phyloP scores from a whole-genome alignment of 1,140 invertebrate genomes.

The Drosophila seguyi region DNA sequence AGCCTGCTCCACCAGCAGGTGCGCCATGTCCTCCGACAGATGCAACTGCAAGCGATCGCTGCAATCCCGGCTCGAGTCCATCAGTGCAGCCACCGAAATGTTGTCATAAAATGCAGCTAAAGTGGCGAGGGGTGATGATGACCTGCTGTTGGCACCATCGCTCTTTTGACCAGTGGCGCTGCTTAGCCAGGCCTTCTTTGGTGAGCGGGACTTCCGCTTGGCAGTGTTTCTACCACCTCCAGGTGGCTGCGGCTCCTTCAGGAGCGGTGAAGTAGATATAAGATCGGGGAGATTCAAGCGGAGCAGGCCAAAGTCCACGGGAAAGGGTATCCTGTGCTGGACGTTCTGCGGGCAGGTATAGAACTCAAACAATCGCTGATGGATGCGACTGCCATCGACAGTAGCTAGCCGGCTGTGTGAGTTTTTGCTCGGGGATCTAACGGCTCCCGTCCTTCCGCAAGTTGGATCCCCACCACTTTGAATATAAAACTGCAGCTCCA shows the following conservation, averaged over 20 bases:
- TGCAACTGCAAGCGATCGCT: constrained; percentile 63
- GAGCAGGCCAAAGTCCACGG: constrained; percentile 71
- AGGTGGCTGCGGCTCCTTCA: constrained; percentile 22
- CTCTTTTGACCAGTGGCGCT: constrained; percentile 40
- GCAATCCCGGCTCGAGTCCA: constrained; percentile 43
- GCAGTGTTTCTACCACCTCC: constrained; percentile 1
- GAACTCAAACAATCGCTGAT: constrained; percentile 75
- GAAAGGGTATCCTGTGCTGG: constrained; percentile 70
- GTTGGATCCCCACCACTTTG: constrained; percentile 84
- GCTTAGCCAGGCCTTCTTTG: constrained; percentile 75
- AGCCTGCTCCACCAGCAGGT: constrained; percentile 71
- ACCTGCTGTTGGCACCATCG: not conserved
- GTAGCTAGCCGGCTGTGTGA: constrained; percentile 30
- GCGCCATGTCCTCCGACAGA: constrained; percentile 68
- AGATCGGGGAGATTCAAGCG: constrained; percentile 69
- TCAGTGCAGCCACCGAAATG: constrained; percentile 67
- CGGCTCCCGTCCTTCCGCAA: not conserved
- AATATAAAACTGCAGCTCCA: constrained; percentile 90
- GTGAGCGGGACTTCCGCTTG: constrained; percentile 76
- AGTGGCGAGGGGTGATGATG: constrained; percentile 35
- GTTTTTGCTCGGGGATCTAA: constrained; percentile 45
- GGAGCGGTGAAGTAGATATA: constrained; percentile 42
- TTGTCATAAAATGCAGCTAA: constrained; percentile 73
- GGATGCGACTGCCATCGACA: constrained; percentile 55
- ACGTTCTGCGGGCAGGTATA: constrained; percentile 72